Evolutionary conservation across 2,113 vertebrate genomes (phyloP).

Genomic region (Paramormyrops kingsleyae): DNA sequence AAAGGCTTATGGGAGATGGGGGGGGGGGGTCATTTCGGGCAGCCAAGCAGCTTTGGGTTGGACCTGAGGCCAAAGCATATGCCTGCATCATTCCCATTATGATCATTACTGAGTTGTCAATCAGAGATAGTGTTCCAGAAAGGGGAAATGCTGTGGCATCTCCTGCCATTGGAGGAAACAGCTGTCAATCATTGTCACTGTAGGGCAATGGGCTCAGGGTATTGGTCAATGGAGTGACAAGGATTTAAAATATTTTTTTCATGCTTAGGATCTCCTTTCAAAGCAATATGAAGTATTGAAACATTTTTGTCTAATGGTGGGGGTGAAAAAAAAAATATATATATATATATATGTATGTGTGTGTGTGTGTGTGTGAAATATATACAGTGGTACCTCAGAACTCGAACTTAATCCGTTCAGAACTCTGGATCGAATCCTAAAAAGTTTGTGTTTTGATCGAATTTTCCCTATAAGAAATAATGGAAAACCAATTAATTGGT

Average conservation of each 20-base stretch:
- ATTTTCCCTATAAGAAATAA: no score
- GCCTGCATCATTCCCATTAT: background rate
- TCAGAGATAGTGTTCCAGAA: background rate
- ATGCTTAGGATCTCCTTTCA: background rate
- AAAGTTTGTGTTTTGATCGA: no score
- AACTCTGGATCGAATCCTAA: no score
- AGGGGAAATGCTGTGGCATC: background rate
- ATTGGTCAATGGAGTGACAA: background rate
- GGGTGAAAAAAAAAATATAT: no score
- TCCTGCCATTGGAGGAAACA: background rate
- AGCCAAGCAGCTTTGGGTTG: background rate
- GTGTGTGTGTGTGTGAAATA: no score
- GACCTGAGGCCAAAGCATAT: background rate
- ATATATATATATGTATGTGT: background rate
- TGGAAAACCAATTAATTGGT: no score
- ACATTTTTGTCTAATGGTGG: background rate
- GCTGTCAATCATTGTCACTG: background rate
- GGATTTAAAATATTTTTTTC: background rate
- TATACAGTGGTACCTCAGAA: no score
- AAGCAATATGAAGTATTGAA: background rate
- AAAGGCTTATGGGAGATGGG: background rate
- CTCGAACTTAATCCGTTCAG: no score
- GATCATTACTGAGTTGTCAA: background rate
- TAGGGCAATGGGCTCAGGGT: background rate
- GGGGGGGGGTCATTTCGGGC: background rate